phyloP scores from a whole-genome alignment of 2,113 vertebrate species.

The Phylloscopus trochiloides region DNA sequence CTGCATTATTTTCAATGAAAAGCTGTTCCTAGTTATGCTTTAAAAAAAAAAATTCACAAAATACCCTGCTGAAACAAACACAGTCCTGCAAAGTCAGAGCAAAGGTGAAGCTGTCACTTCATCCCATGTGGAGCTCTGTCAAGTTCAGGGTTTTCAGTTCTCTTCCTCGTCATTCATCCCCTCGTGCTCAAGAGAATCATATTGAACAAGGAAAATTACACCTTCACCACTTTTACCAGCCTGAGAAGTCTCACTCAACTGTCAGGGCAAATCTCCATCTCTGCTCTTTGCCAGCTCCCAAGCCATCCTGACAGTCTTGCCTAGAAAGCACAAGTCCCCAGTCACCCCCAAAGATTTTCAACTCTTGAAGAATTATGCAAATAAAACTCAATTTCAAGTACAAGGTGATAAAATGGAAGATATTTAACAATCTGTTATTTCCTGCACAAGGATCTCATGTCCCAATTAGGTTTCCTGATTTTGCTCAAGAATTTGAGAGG shows the following conservation, averaged over 20 bases:
- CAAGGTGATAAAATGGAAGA: not conserved
- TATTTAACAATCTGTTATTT: not conserved
- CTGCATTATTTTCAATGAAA: not conserved
- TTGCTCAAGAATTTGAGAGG: not conserved
- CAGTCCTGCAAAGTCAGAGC: not conserved
- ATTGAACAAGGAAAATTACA: not conserved
- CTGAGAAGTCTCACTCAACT: not conserved
- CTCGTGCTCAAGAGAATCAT: not conserved
- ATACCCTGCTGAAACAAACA: not conserved
- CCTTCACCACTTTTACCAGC: fast-evolving
- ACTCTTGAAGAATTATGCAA: not conserved
- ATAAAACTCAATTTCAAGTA: not conserved
- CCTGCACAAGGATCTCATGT: not conserved
- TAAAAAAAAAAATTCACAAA: not conserved
- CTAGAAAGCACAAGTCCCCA: not conserved
- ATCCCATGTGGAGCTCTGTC: not conserved
- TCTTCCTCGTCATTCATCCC: fast-evolving
- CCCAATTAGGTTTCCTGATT: not conserved
- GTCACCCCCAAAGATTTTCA: not conserved
- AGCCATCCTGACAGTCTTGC: not conserved
- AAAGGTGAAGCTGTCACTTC: not conserved
- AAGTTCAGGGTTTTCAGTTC: not conserved
- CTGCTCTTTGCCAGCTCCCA: not conserved
- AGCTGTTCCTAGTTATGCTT: not conserved
- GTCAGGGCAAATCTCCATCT: not conserved